A percentile compares a stretch with the other conserved stretches of the same genome.
Evolutionary conservation across 2,888 invertebrate genomes (phyloP).

Genomic region (Ectobius pallidus): DNA sequence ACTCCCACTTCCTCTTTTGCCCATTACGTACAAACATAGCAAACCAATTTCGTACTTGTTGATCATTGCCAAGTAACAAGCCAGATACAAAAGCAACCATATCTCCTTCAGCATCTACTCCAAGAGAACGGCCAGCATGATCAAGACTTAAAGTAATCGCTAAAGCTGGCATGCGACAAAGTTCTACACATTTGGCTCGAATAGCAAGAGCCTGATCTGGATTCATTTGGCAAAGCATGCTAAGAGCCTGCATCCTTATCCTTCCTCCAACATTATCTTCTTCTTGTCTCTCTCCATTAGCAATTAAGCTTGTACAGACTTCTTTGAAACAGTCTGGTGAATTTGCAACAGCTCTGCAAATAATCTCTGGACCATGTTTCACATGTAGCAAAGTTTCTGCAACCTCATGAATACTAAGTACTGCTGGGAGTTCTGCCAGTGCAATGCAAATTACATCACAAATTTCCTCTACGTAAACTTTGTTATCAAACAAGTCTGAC

Average conservation of each 20-base stretch:
- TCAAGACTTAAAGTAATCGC: slow-evolving; percentile 83
- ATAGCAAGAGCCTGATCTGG: slow-evolving; percentile 85
- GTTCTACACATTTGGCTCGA: slow-evolving; percentile 83
- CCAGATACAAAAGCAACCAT: slow-evolving; percentile 87
- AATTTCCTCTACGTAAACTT: slow-evolving; percentile 93
- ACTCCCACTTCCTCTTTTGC: slow-evolving; percentile 82
- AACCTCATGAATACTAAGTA: slow-evolving; percentile 77
- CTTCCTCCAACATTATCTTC: slow-evolving; percentile 86
- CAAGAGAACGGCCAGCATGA: slow-evolving; percentile 44
- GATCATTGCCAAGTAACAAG: slow-evolving; percentile 86
- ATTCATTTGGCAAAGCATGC: slow-evolving; percentile 86
- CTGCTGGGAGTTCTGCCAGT: slow-evolving; percentile 87
- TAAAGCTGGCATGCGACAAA: slow-evolving; percentile 87
- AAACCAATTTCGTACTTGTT: slow-evolving; percentile 90
- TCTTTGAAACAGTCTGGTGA: slow-evolving; percentile 92
- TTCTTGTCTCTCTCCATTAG: slow-evolving; percentile 85
- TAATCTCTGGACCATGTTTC: slow-evolving; percentile 86
- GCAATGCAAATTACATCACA: slow-evolving; percentile 94
- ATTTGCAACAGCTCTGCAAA: slow-evolving; percentile 92
- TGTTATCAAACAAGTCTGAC: slow-evolving; percentile 93
- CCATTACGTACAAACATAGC: slow-evolving; percentile 88
- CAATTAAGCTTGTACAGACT: slow-evolving; percentile 84
- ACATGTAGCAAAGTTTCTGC: slow-evolving; percentile 89
- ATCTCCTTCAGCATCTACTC: slow-evolving; percentile 56
- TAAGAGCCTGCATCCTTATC: slow-evolving; percentile 74